Evolutionary conservation across 2,113 vertebrate genomes (phyloP), one percentile per base, ranked within the genome.

Genomic region (Pimephales promelas): DNA sequence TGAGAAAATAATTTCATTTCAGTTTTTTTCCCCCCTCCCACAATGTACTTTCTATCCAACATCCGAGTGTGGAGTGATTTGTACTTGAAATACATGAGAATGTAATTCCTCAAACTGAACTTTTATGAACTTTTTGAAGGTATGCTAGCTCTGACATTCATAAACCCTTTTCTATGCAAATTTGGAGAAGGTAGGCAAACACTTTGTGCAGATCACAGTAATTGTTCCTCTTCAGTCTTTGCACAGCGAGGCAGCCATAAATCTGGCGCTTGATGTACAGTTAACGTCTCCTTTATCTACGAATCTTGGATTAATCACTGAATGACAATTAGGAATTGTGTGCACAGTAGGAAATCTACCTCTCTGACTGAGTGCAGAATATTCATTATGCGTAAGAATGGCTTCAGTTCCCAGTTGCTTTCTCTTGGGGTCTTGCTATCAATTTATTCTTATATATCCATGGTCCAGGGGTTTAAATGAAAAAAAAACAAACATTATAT

Each of bases 261-360:
- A 74, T 26, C 54, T 26, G 40, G 36, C 16, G 75, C 34, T 78
- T 59, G 75, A 78, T 78, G 54, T 61, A 78, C 75, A 78, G 75
- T 61, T 43, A 61, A n/a, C 28, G 31, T 57, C 34, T 24, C 54
- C 31, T 61, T 78, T 43, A 26, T 78, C 75, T 78, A 13, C 43
- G 22, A 78, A 43, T 78, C 14, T 9, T 43, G 75, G 34, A 90
- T 88, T 91, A 91, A 92, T 92, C 88, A 89, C 26, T 14, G 56
- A 61, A 36, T 10, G n/a, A 88, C 90, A 90, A 91, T 92, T 92
- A 90, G 56, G 86, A 86, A 87, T 89, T 92, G 92, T 92, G 90
- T 92, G 90, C 90, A 87, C 89, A 89, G 88, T 52, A 76, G 83
- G 54, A 90, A 79, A 84, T 31, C 14, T 43, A 66, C 45, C n/a